Percentiles rank a stretch among this genome's conserved stretches.
Evolutionary conservation across 1,140 invertebrate genomes (phyloP).

Genomic region (Drosophila arizonae): DNA sequence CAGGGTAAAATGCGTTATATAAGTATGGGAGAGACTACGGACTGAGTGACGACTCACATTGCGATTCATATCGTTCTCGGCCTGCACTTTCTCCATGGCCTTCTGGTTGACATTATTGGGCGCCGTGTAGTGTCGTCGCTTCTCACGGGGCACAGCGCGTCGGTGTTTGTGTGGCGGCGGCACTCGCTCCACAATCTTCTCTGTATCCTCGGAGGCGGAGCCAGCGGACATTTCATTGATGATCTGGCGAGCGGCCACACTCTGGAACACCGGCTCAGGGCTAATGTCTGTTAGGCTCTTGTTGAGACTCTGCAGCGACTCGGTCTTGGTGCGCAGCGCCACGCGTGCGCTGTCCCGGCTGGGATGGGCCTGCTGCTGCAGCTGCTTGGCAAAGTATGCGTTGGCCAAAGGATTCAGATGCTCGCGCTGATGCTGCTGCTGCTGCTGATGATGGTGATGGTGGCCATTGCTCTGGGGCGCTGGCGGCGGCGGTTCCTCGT

Average conservation of each 20-base stretch:
- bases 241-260: slow-evolving; percentile 92
- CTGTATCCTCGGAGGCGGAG: slow-evolving; percentile 83
- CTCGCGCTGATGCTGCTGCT: slow-evolving; percentile 33
- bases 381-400: slow-evolving; percentile 78
- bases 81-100: slow-evolving; percentile 85
- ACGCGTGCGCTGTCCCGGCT: slow-evolving; percentile 65
- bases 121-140: slow-evolving; percentile 93
- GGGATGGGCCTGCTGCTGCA: slow-evolving; percentile 72
- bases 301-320: slow-evolving; percentile 82
- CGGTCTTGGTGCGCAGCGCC: slow-evolving; percentile 76
- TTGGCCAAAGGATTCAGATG: slow-evolving; percentile 78
- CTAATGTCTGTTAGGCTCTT: slow-evolving; percentile 81
- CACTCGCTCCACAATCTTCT: slow-evolving; percentile 81
- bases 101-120: slow-evolving; percentile 87
- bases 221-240: slow-evolving; percentile 90
- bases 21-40: background rate
- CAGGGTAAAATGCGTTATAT: slow-evolving; percentile 23
- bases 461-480: slow-evolving; percentile 63
- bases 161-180: slow-evolving; percentile 83
- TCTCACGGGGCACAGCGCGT: slow-evolving; percentile 89
- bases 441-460: slow-evolving; percentile 59
- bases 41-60: slow-evolving; percentile 82
- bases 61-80: slow-evolving; percentile 84
- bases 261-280: slow-evolving; percentile 89
- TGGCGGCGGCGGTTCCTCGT: slow-evolving; percentile 66